Percentiles rank a stretch among this genome's conserved stretches.
Conservation (phyloP, 2,113 vertebrate genomes). For the Tenebrosternarchus preto region DNA sequence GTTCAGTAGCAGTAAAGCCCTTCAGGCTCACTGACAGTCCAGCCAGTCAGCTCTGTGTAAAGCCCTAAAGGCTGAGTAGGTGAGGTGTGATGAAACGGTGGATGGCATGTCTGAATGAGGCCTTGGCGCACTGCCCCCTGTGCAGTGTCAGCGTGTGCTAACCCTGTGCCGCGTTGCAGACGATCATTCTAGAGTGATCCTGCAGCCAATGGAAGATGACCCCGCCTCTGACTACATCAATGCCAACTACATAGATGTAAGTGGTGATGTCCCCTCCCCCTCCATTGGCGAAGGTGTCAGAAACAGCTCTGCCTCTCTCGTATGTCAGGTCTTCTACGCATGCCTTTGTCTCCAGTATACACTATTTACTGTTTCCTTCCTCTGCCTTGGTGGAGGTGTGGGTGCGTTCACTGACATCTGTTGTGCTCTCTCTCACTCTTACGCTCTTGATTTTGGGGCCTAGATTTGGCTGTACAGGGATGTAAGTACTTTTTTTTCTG, state of each 20-base stretch:
- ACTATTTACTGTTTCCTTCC: constrained; percentile 77
- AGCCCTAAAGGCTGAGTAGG: too few relatives aligned
- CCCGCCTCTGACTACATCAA: constrained; percentile 99
- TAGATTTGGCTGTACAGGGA: constrained; percentile 99
- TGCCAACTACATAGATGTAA: constrained; percentile 99
- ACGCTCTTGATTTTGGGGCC: constrained; percentile 98
- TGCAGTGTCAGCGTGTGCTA: constrained; percentile 3
- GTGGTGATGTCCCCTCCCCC: constrained; percentile 81
- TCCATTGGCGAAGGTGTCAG: constrained; percentile 75
- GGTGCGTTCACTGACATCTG: constrained; percentile 88
- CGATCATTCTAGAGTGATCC: constrained; percentile 98
- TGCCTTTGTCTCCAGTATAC: constrained; percentile 80
- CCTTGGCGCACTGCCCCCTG: too few relatives aligned
- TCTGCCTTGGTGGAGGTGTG: constrained; percentile 81
- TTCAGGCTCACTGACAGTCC: too few relatives aligned
- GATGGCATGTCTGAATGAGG: too few relatives aligned
- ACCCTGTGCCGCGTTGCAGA: constrained; percentile 73
- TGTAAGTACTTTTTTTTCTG: constrained; percentile 93
- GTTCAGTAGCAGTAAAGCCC: too few relatives aligned
- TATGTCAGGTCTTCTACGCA: constrained; percentile 80
- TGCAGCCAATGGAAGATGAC: constrained; percentile 97
- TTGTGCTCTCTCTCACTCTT: constrained; percentile 98
- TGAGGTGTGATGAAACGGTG: too few relatives aligned
- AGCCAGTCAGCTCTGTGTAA: too few relatives aligned
- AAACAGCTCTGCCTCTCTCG: constrained; percentile 79